A percentile compares a stretch with the other conserved stretches of the same genome.
Evolutionary conservation across 2,888 invertebrate species (phyloP).

Genomic region (Ophion obscuratus): DNA sequence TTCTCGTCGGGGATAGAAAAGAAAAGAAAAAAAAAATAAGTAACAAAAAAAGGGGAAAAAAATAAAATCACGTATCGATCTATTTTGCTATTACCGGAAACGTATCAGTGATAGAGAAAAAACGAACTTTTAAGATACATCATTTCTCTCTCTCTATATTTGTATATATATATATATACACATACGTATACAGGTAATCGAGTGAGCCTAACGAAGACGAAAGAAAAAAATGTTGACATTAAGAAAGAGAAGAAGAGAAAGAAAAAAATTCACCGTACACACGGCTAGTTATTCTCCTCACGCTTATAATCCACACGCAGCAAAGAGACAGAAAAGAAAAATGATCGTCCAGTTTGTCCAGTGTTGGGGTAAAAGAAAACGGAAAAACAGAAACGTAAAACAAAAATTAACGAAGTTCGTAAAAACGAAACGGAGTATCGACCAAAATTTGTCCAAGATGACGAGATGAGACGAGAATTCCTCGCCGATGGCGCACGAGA

Average conservation of each 20-base stretch:
- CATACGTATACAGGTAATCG: conserved; percentile 20
- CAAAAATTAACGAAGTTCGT: conserved; percentile 37
- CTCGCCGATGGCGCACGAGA: conserved; percentile 60
- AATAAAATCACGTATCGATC: conserved; percentile 51
- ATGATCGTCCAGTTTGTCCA: conserved; percentile 38
- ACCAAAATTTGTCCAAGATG: conserved; percentile 50
- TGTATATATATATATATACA: not conserved
- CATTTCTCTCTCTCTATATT: not conserved
- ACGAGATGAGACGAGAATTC: conserved; percentile 59
- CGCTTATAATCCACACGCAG: conserved; percentile 73
- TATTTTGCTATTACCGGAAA: conserved; percentile 28
- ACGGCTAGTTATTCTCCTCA: conserved; percentile 73
- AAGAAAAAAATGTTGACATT: conserved; percentile 46
- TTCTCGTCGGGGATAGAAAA: conserved; percentile 28
- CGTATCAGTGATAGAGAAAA: too few species aligned
- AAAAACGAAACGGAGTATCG: conserved; percentile 56
- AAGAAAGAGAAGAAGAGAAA: conserved; percentile 53
- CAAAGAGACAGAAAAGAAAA: conserved; percentile 52
- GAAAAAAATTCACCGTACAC: conserved; percentile 68
- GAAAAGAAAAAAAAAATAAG: not conserved
- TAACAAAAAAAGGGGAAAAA: not conserved
- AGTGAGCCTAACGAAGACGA: conserved; percentile 52
- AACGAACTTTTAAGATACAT: conserved; percentile 10
- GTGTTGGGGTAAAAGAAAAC: conserved; percentile 39
- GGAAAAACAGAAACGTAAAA: conserved; percentile 53